Evolutionary conservation across 2,113 vertebrate genomes (phyloP).

Genomic region (Choloepus hoffmanni): DNA sequence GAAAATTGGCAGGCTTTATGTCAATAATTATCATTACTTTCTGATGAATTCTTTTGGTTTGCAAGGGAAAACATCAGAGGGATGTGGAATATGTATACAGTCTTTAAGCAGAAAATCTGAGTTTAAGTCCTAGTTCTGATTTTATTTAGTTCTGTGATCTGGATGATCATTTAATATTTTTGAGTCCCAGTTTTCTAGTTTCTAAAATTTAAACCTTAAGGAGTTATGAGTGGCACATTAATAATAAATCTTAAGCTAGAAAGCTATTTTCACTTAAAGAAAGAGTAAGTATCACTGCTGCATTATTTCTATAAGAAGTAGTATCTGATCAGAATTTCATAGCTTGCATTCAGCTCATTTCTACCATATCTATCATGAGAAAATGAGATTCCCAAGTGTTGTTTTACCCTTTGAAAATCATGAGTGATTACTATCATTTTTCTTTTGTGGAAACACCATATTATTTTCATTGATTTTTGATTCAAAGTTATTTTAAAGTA

Average conservation of each 20-base stretch:
- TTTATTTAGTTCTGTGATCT: background rate
- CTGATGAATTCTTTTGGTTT: constrained; percentile 3
- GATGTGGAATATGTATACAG: background rate
- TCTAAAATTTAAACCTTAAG: background rate
- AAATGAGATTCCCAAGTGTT: constrained; percentile 58
- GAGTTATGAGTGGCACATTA: background rate
- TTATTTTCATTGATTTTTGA: constrained; percentile 78
- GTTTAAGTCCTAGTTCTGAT: background rate
- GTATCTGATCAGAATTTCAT: background rate
- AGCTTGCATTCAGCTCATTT: constrained; percentile 15
- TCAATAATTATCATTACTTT: background rate
- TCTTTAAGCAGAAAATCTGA: background rate
- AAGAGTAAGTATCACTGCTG: background rate
- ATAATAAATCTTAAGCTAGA: background rate
- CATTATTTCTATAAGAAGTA: background rate
- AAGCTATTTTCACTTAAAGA: background rate
- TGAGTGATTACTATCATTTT: constrained; percentile 61
- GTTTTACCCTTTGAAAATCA: constrained; percentile 26
- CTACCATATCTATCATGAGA: background rate
- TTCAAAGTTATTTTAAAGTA: constrained; percentile 77
- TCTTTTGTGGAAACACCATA: constrained; percentile 67
- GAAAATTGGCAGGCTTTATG: background rate
- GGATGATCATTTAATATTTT: background rate
- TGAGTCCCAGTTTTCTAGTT: constrained; percentile 2
- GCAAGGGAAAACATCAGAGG: background rate